Base-by-base conservation (phyloP, 2,888 invertebrate genomes). In the Trichogramma dendrolimi region DNA sequence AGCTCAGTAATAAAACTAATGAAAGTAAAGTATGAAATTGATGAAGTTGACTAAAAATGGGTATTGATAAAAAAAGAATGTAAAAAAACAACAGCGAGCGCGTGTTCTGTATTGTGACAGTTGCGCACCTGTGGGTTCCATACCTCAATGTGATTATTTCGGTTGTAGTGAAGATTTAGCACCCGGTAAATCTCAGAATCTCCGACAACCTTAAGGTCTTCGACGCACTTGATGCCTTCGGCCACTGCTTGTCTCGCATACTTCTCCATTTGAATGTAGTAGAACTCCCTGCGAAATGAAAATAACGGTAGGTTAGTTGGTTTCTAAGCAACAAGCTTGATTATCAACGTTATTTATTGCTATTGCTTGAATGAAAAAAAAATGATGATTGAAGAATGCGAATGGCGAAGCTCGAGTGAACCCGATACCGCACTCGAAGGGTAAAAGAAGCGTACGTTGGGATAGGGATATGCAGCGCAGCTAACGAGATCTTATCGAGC, bases 241-340 rank as follows among this genome's bases (percentile, higher is more conserved):
- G 94, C 94, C 74, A 99, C 90, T 55, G 96, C 94, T 82, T 98
- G 97, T 72, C 98, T 87, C 67, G 98, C 98, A 83, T 96, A 99
- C 82, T 99, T 99, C 85, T 99, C 99, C 98, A 99, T 99, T 84
- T 99, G 99, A 80, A 99, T 99, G 84, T 99, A 99, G 87, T 96
- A 99, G 86, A 99, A 99, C 85, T 99, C 99, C 83, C 99, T 99
- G 88, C 55, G 85, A 69, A 67, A 10, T 39, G 52, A 5, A 40
- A 11, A 40, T 52, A 52, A 40, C 42, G 11, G 8, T n/a, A 42
- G 7, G 10, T 27, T 3, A 54, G 27, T 44, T 44, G 54, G 27
- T 27, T 27, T 27, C 27, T 27, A 27, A 27, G 27, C 27, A 27
- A 27, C 27, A 27, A 27, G 3, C 27, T 27, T 2, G 0, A 27